phyloP scores from a whole-genome alignment of 2,113 vertebrate species.

The Onychorhynchus coronatus region DNA sequence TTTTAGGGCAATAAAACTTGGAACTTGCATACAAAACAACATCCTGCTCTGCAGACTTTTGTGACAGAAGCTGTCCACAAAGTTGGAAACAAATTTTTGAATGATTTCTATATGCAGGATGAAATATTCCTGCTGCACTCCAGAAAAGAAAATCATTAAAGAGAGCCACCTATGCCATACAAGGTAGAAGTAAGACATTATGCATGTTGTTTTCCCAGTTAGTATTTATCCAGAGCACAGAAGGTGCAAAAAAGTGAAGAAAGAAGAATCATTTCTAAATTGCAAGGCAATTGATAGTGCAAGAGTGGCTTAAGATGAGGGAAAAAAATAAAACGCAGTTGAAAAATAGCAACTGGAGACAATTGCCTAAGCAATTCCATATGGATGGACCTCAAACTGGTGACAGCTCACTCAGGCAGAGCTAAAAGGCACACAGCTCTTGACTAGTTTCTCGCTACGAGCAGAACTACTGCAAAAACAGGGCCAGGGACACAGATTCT shows the following conservation, averaged over 20 bases:
- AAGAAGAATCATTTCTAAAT: neutral
- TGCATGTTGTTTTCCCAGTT: neutral
- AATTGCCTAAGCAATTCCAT: neutral
- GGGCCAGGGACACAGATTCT: no score
- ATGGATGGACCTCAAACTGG: neutral
- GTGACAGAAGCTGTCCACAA: neutral
- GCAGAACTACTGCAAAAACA: neutral
- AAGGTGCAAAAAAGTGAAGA: neutral
- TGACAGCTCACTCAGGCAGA: neutral
- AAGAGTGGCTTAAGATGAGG: accelerated
- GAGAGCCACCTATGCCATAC: neutral
- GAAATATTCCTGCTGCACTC: neutral
- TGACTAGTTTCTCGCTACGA: neutral
- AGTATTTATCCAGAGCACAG: neutral
- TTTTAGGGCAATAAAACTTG: neutral
- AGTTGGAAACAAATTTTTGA: neutral
- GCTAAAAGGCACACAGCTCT: neutral
- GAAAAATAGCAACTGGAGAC: neutral
- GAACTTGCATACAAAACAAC: neutral
- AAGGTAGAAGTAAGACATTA: neutral
- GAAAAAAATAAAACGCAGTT: neutral
- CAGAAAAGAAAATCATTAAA: neutral
- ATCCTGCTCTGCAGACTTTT: neutral
- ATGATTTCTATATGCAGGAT: neutral
- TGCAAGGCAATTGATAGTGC: neutral